Evolutionary conservation across 2,113 vertebrate genomes (phyloP).

Genomic region (Prunella himalayana): DNA sequence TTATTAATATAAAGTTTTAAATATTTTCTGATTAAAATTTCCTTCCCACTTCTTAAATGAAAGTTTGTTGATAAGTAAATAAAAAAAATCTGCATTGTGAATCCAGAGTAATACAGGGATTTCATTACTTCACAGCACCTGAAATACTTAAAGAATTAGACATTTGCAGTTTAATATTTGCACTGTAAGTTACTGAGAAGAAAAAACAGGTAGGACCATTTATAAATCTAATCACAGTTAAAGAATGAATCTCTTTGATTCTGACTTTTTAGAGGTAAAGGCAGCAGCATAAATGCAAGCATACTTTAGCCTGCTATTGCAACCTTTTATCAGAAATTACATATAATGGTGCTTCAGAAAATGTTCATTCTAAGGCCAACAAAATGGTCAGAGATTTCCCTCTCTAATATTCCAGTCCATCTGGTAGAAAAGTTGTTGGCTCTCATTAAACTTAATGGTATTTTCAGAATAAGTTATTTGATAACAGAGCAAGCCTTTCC

Average conservation of each 20-base stretch:
- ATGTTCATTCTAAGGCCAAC: background rate
- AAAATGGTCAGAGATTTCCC: constrained; percentile 25
- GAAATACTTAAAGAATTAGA: background rate
- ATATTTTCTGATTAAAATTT: background rate
- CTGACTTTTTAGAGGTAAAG: constrained; percentile 19
- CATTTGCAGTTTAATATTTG: background rate
- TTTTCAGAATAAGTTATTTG: constrained; percentile 42
- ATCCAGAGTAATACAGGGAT: background rate
- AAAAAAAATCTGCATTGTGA: background rate
- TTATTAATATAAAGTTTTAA: background rate
- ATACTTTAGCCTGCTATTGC: constrained; percentile 29
- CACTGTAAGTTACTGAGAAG: background rate
- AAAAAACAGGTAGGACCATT: background rate
- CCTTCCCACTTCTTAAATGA: background rate
- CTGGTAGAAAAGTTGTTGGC: constrained; percentile 31
- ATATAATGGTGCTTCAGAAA: background rate
- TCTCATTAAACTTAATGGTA: background rate
- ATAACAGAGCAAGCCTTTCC: background rate
- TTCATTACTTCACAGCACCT: constrained; percentile 3
- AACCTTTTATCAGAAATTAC: constrained; percentile 33
- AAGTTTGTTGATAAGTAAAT: background rate
- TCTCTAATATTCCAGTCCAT: background rate
- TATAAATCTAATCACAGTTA: constrained; percentile 35
- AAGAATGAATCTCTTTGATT: constrained; percentile 15
- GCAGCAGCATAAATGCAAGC: background rate